phyloP scores from a whole-genome alignment of 2,888 invertebrate genomes.

The Dendrolimus houi region DNA sequence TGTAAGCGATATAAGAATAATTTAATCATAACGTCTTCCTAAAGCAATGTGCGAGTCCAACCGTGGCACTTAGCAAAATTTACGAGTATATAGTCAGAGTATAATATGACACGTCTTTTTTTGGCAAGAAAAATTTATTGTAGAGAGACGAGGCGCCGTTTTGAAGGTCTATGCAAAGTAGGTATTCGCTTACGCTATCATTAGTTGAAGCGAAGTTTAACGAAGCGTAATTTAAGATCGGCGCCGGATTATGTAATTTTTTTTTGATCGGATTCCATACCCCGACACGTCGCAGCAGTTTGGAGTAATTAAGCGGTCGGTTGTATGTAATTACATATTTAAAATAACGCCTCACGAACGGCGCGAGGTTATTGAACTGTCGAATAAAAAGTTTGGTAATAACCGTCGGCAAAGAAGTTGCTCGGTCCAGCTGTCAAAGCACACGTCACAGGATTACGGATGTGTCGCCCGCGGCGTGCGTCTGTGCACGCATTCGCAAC shows the following conservation, averaged over 20 bases:
- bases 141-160: constrained; percentile 52
- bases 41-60: constrained; percentile 12
- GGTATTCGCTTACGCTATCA: constrained; percentile 28
- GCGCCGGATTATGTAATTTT: constrained; percentile 49
- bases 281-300: constrained; percentile 47
- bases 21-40: constrained; percentile 12
- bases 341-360: constrained; percentile 49
- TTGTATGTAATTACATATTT: constrained; percentile 61
- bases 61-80: constrained; percentile 14
- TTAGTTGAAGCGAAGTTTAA: constrained; percentile 42
- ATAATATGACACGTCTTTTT: constrained; percentile 34
- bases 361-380: constrained; percentile 46
- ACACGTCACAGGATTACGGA: constrained; percentile 69
- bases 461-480: constrained; percentile 53
- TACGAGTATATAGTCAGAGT: constrained; percentile 23
- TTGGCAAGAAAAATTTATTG: constrained; percentile 49
- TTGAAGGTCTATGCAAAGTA: constrained; percentile 25
- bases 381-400: constrained; percentile 38
- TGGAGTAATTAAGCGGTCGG: constrained; percentile 64
- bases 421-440: constrained; percentile 57
- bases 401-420: constrained; percentile 43
- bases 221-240: constrained; percentile 48
- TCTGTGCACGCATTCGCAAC: background rate
- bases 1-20: constrained; percentile 18
- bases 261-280: constrained; percentile 41